Percentiles rank a stretch among this genome's conserved stretches.
Conservation (phyloP, 2,888 invertebrate species). For the Stegophylla sp. region DNA sequence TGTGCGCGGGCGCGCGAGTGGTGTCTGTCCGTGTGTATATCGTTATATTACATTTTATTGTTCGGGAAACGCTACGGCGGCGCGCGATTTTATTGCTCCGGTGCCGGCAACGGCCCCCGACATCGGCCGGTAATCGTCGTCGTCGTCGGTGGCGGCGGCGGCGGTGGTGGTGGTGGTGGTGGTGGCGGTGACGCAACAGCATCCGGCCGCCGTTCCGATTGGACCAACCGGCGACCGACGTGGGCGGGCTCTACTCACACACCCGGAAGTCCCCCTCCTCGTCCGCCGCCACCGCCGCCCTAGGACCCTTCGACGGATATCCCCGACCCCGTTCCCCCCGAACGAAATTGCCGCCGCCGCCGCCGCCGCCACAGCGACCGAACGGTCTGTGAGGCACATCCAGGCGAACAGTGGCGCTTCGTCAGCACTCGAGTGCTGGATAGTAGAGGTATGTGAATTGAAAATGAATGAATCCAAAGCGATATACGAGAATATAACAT, state of each 20-base stretch:
- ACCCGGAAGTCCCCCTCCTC: constrained; percentile 4
- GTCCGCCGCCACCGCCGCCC: not conserved
- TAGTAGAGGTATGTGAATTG: constrained; percentile 28
- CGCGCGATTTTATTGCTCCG: too few species aligned
- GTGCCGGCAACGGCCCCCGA: too few species aligned
- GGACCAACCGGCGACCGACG: constrained; percentile 46
- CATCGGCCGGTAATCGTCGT: constrained; percentile 59
- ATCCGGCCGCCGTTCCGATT: constrained; percentile 46
- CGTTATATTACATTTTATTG: not conserved
- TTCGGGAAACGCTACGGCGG: not conserved
- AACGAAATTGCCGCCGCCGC: not conserved
- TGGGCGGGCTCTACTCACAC: constrained; percentile 34
- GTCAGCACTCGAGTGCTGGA: constrained; percentile 40
- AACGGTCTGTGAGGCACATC: not conserved
- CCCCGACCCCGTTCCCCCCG: not conserved
- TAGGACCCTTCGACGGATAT: not conserved
- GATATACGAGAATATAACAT: not conserved
- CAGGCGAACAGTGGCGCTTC: not conserved
- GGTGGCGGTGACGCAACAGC: constrained; percentile 25
- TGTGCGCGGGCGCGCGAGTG: not conserved
- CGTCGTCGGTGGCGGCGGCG: constrained; percentile 43
- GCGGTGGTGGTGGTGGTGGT: constrained; percentile 28
- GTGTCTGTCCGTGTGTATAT: not conserved
- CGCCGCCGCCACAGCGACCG: not conserved
- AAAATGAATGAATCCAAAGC: constrained; percentile 42